Base-by-base conservation (phyloP, 2,113 vertebrate genomes). In the Oncorhynchus kisutch region DNA sequence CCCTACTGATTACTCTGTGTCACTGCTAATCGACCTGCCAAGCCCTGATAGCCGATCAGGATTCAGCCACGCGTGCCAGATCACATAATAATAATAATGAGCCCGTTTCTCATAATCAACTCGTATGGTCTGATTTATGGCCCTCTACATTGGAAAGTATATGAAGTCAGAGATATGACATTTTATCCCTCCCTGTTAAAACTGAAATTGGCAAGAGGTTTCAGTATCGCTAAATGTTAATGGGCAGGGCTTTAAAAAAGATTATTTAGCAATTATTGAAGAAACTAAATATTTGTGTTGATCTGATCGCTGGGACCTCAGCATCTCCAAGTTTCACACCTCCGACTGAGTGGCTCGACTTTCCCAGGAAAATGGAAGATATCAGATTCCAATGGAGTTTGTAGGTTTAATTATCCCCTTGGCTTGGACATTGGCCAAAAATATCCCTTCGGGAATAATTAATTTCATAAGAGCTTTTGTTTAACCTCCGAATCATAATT, bases 311-410 rank as follows among this genome's bases (percentile, higher is more conserved):
- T 25, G 69, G 65, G 74, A 18, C 72, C 49, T 20, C 24, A 4
- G 24, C 80, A 80, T 76, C 82, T 85, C 80, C 77, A 83, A 49
- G 62, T 84, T 89, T 84, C 84, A 89, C 82, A 84, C 84, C 80
- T 82, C 78, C 51, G 3, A 54, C 78, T 89, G 84, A 80, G 76
- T 88, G 77, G 16, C 1, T 3, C 1, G 14, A 80, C 85, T 70
- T 76, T 83, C 57, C 31, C 72, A 70, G 18, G 77, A 67, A 83
- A 89, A 86, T 76, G 2, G 79, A 72, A 85, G 66, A 78, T 84
- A 85, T 83, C 67, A 67, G 68, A 27, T 75, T 89, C 82, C 83
- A 60, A 75, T 74, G 27, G 13, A 54, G 78, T 80, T 89, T 66
- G 49, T 68, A 31, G 75, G 71, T 85, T 87, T 85, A 66, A 79